Conservation (phyloP, 2,888 invertebrate species). For the Dryomyza anilis region DNA sequence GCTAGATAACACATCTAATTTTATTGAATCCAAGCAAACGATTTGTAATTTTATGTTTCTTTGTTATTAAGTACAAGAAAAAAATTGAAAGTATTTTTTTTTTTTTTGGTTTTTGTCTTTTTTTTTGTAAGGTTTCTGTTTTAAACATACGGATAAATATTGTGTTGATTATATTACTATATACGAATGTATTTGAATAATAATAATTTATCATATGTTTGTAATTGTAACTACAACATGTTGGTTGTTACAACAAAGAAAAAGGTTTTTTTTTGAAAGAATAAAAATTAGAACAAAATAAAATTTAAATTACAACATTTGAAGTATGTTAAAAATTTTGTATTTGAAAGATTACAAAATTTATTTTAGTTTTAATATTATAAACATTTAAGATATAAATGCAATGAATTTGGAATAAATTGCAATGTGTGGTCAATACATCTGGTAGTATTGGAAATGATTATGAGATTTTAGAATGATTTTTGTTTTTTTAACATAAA, state of each 20-base stretch:
- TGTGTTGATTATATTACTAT: not conserved
- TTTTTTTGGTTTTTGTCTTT: constrained; percentile 2
- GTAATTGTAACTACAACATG: not conserved
- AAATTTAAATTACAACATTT: not conserved
- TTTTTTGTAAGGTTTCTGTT: constrained; percentile 6
- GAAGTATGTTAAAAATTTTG: not conserved
- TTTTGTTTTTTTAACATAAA: too few relatives aligned
- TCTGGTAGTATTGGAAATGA: too few relatives aligned
- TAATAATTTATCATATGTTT: not conserved
- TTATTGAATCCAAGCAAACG: constrained; percentile 57
- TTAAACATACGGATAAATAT: constrained; percentile 4
- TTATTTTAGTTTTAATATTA: too few relatives aligned
- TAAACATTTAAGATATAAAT: too few relatives aligned
- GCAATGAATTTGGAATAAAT: too few relatives aligned
- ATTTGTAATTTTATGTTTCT: constrained; percentile 25
- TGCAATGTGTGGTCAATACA: too few relatives aligned
- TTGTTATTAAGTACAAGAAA: constrained; percentile 37
- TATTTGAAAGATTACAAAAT: too few relatives aligned
- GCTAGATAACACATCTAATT: constrained; percentile 58
- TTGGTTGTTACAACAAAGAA: too few relatives aligned
- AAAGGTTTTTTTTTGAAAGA: too few relatives aligned
- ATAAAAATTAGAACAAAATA: too few relatives aligned
- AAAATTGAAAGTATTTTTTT: constrained; percentile 34
- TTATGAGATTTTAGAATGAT: too few relatives aligned
- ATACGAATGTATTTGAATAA: not conserved